Conservation (phyloP, 2,113 vertebrate genomes). For the Chrysochloris asiatica region DNA sequence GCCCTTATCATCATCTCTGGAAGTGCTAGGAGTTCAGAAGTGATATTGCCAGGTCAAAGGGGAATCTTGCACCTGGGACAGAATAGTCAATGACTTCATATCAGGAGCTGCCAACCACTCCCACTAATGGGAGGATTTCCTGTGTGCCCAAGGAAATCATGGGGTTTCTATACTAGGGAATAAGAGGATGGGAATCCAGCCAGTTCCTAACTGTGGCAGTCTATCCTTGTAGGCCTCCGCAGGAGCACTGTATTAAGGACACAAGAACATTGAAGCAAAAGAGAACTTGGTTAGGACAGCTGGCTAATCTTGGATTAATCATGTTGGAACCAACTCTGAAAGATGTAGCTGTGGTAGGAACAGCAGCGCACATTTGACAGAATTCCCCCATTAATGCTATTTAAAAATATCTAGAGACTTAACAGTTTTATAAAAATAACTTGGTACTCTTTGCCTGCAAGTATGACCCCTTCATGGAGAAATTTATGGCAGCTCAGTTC, state of each 20-base stretch:
- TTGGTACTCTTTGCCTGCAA: slow-evolving; percentile 46
- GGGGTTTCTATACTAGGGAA: slow-evolving; percentile 45
- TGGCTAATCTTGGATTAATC: slow-evolving; percentile 79
- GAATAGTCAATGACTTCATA: slow-evolving; percentile 71
- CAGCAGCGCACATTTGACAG: slow-evolving; percentile 55
- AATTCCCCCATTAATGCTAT: slow-evolving; percentile 53
- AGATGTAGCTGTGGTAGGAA: slow-evolving; percentile 67
- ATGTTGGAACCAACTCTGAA: slow-evolving; percentile 55
- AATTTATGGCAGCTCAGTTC: slow-evolving; percentile 58
- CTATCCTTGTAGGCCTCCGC: background rate
- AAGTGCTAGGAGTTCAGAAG: background rate
- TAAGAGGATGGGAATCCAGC: slow-evolving; percentile 41
- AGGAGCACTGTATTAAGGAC: background rate
- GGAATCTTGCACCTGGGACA: slow-evolving; percentile 43
- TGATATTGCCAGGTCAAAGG: slow-evolving; percentile 18
- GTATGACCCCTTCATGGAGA: slow-evolving; percentile 68
- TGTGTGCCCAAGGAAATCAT: slow-evolving; percentile 56
- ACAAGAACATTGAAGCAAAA: slow-evolving; percentile 42
- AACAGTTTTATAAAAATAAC: slow-evolving; percentile 75
- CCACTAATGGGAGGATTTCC: slow-evolving; percentile 68
- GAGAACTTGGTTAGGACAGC: slow-evolving; percentile 62
- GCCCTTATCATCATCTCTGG: background rate
- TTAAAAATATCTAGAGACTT: slow-evolving; percentile 78
- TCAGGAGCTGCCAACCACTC: slow-evolving; percentile 53
- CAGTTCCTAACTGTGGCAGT: background rate